Percentiles rank a stretch among this genome's conserved stretches.
phyloP scores from a whole-genome alignment of 2,113 vertebrate genomes.

The Ramphastos sulfuratus region DNA sequence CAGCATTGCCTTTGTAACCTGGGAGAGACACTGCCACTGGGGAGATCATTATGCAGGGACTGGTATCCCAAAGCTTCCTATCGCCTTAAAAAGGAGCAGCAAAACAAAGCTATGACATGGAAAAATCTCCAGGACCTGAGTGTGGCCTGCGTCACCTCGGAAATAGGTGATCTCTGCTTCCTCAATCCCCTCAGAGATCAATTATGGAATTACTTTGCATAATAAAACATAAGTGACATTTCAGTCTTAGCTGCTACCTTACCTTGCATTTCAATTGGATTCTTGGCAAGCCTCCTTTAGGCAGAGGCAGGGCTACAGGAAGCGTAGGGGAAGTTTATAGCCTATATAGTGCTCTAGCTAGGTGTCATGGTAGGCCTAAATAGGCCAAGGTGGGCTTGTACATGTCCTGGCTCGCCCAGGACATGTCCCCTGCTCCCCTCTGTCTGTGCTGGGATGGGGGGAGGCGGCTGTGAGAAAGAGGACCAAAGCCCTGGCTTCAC shows the following conservation, averaged over 20 bases:
- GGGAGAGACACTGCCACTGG: not conserved
- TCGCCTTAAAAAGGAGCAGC: not conserved
- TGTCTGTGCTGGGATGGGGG: no score
- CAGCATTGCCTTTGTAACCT: not conserved
- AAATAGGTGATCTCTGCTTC: not conserved
- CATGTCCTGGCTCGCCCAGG: no score
- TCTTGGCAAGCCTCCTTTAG: not conserved
- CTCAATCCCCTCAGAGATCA: constrained; percentile 34
- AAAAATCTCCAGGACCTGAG: not conserved
- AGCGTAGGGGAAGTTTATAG: not conserved
- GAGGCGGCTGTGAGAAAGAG: no score
- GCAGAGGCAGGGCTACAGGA: not conserved
- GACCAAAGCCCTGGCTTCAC: no score
- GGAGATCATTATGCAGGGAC: constrained; percentile 10
- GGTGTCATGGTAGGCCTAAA: not conserved
- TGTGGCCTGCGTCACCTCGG: not conserved
- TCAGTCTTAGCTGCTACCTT: not conserved
- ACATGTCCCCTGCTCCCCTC: no score
- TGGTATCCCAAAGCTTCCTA: not conserved
- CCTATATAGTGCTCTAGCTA: not conserved
- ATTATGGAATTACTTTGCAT: constrained; percentile 17
- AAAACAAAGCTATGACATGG: not conserved
- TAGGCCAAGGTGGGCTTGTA: no score
- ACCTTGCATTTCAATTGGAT: not conserved
- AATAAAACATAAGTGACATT: not conserved